Evolutionary conservation across 2,888 invertebrate genomes (phyloP), one percentile per base, ranked within the genome.

Genomic region (Alloscopus bannaensis): DNA sequence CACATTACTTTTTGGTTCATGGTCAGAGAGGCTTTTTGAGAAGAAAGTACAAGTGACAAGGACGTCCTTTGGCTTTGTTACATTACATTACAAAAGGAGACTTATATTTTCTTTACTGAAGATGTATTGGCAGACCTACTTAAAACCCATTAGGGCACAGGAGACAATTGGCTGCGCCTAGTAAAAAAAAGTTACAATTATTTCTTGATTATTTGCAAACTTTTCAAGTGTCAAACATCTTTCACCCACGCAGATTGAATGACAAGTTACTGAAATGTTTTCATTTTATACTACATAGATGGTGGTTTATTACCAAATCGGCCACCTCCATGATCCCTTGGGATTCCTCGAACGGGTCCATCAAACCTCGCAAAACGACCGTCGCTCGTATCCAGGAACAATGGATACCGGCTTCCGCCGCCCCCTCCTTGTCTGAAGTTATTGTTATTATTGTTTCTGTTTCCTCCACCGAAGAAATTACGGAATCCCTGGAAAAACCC

Each of bases 131-230:
- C 3, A 50, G 8, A 1, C 55, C 22, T 45, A 3, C 28, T 29
- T 65, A 65, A 28, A 29, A 65, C 16, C 65, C 65, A 18, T 47
- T 47, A 13, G 65, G 65, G 36, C 65, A 65, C 42, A 65, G 29
- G 18, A 65, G 50, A 18, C 65, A 65, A 40, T 65, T 65, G 18
- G 65, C 65, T 11, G 65, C 65, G 20, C 65, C 65, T 65, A 31
- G 26, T 47, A 13, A 55, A 28, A 29, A 47, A 11, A 62, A 18
- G 45, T 16, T 22, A 3, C 22, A 55, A 55, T 36, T 6, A 13
- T 6, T 6, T 36, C 36, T 8, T 8, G 13, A 13, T 36, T 36
- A 13, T 13, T 36, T 36, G 36, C 36, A 8, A 36, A 36, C 6
- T 36, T 36, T 57, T 57, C 8, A 55, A 47, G 36, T 13, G 13